Conservation (phyloP, 2,888 invertebrate genomes). For the Carabus problematicus region DNA sequence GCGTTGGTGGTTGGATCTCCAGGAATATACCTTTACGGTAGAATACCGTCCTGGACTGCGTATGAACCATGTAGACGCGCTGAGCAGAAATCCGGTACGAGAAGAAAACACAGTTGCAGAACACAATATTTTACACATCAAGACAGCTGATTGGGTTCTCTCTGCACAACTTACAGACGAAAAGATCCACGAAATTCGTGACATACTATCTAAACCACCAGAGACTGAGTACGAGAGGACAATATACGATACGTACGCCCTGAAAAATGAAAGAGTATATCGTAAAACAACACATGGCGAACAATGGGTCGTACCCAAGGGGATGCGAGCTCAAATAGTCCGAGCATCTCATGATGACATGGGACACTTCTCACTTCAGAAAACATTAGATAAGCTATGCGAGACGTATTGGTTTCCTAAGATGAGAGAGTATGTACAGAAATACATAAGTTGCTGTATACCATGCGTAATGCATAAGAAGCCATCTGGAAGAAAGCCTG, state of each 20-base stretch:
- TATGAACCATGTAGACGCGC: not conserved
- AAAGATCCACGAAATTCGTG: slow-evolving; percentile 18
- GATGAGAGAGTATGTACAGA: slow-evolving; percentile 53
- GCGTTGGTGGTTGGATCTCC: slow-evolving; percentile 2
- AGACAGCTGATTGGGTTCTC: slow-evolving; percentile 44
- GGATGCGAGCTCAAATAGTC: no score
- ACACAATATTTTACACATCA: slow-evolving; percentile 34
- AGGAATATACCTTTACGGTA: not conserved
- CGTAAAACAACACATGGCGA: not conserved
- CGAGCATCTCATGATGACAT: slow-evolving; percentile 10
- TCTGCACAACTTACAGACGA: slow-evolving; percentile 32
- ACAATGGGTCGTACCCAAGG: no score
- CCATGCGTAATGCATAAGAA: slow-evolving; percentile 54
- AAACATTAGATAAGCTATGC: not conserved
- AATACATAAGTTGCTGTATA: slow-evolving; percentile 56
- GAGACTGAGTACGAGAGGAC: not conserved
- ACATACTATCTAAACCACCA: slow-evolving; percentile 37
- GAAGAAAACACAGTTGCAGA: not conserved
- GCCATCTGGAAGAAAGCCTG: slow-evolving; percentile 46
- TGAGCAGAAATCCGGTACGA: not conserved
- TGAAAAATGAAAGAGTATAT: not conserved
- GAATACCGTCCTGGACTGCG: not conserved
- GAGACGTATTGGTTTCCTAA: slow-evolving; percentile 56
- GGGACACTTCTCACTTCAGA: not conserved
- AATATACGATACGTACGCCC: not conserved